Percentiles rank a stretch among this genome's conserved stretches.
Conservation (phyloP, 2,888 invertebrate genomes). For the Globia sparganii region DNA sequence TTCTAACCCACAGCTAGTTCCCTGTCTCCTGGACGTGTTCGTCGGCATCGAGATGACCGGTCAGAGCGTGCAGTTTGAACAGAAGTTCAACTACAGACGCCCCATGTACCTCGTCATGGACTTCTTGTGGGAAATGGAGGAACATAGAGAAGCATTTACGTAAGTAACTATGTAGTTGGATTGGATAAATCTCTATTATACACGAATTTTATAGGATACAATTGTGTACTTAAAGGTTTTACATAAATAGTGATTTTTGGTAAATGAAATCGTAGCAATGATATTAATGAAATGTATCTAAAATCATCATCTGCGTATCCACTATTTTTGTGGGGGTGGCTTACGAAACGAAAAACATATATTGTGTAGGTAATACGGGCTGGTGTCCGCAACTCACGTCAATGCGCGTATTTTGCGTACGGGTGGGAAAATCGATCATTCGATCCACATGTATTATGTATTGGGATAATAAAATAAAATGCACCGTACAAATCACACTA, state of each 20-base stretch:
- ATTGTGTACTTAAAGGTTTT: background rate
- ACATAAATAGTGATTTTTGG: background rate
- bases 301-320: background rate
- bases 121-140: constrained; percentile 95
- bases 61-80: constrained; percentile 98
- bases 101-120: constrained; percentile 99
- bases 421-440: too few species aligned
- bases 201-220: background rate
- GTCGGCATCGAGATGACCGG: constrained; percentile 99
- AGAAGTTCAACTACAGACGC: constrained; percentile 98
- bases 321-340: background rate
- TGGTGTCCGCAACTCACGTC: too few species aligned
- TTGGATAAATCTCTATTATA: background rate
- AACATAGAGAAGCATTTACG: constrained; percentile 95
- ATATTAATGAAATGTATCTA: background rate
- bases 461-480: background rate
- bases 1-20: constrained; percentile 91
- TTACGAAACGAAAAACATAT: too few species aligned
- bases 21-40: constrained; percentile 96
- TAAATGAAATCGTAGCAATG: background rate
- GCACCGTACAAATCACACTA: background rate
- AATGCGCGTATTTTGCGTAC: too few species aligned
- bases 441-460: too few species aligned
- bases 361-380: too few species aligned
- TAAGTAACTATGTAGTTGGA: constrained; percentile 77